Percentiles rank a stretch among this genome's conserved stretches.
These are phyloP conservation scores for Chloroceryle amazona DNA, from an alignment of 2,797 vertebrate genomes.

Conservation along the genomic window DNA sequence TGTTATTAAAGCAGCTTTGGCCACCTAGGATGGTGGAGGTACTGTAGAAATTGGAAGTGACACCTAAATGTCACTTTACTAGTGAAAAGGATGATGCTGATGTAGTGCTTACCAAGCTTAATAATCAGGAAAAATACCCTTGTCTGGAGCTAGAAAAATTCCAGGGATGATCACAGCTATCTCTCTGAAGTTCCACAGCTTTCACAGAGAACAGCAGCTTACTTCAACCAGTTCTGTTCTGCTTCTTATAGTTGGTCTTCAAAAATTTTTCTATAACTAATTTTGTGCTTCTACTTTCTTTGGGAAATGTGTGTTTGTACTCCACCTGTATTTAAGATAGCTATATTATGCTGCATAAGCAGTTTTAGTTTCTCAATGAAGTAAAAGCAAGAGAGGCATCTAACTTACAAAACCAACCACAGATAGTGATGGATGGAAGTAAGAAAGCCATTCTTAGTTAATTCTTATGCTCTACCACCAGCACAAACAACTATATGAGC, in stretches of 20 bases:
- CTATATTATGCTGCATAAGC: background rate
- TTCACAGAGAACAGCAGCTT: background rate
- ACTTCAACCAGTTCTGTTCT: background rate
- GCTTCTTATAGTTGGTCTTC: background rate
- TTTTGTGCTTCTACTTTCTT: background rate
- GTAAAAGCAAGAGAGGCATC: background rate
- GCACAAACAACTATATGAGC: background rate
- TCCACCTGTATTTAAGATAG: background rate
- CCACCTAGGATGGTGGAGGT: background rate
- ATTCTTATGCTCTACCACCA: background rate
- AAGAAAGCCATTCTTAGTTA: background rate
- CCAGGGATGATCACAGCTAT: background rate
- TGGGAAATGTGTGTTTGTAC: background rate
- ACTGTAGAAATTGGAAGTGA: background rate
- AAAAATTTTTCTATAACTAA: background rate
- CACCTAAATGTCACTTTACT: background rate
- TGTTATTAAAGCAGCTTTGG: conserved; percentile 32
- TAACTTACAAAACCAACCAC: background rate
- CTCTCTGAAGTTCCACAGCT: background rate
- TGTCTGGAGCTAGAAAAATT: background rate
- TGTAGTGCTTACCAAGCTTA: background rate
- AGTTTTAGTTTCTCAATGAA: background rate
- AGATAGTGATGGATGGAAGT: background rate
- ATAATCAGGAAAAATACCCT: background rate
- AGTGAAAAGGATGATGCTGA: background rate